Evolutionary conservation across 64 coral and sea anemone species (phyloP).

Genomic region (Pachyseris speciosa): DNA sequence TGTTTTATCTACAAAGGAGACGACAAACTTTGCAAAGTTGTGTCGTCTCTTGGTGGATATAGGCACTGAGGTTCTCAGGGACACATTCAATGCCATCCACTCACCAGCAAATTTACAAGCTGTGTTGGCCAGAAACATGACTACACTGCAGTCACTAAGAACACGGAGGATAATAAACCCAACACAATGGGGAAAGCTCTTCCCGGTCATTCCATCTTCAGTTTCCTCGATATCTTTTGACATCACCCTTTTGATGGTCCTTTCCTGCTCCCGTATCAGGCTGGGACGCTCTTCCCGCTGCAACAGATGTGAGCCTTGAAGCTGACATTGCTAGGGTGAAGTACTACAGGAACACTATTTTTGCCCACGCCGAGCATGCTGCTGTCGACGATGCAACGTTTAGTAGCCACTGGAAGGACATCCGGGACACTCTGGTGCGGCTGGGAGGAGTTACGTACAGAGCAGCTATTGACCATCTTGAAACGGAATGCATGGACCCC

Average conservation of each 20-base stretch:
- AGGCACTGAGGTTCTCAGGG: neutral
- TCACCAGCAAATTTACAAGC: neutral
- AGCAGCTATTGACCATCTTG: neutral
- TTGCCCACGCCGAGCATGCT: neutral
- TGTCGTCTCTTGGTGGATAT: slow-evolving; percentile 10
- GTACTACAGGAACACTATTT: slow-evolving; percentile 25
- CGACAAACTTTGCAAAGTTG: neutral
- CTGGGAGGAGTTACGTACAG: slow-evolving; percentile 6
- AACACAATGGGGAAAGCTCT: slow-evolving; percentile 17
- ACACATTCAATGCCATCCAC: neutral
- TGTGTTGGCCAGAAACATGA: neutral
- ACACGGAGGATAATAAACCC: neutral
- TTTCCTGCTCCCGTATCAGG: neutral
- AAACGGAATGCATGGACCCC: neutral
- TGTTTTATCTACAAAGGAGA: neutral
- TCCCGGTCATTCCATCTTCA: neutral
- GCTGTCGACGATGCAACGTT: neutral
- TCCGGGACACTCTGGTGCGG: neutral
- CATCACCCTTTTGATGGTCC: slow-evolving; percentile 1
- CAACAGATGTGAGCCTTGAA: neutral
- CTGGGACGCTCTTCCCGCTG: slow-evolving; percentile 9
- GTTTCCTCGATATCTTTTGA: neutral
- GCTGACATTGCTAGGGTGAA: slow-evolving; percentile 31
- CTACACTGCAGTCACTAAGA: neutral
- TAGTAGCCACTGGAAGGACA: neutral